Conservation (phyloP, 2,797 vertebrate genomes). For the Clamator glandarius region DNA sequence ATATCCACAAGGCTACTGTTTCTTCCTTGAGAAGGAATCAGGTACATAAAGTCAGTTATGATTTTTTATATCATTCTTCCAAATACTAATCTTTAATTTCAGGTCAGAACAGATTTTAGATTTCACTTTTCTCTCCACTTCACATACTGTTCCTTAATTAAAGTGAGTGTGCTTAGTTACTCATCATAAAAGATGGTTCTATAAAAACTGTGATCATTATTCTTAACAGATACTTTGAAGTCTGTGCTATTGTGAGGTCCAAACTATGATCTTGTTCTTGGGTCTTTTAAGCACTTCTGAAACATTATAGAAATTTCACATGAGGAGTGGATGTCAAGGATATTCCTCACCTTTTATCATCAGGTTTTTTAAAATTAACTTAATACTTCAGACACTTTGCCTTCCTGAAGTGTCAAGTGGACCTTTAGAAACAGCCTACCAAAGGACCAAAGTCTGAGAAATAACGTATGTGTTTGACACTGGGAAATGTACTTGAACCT, state of each 20-base stretch:
- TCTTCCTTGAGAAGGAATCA: background rate
- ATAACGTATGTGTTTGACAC: background rate
- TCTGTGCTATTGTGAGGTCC: background rate
- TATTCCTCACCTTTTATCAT: background rate
- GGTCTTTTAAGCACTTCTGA: background rate
- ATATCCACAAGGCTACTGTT: background rate
- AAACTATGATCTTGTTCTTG: background rate
- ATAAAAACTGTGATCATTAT: background rate
- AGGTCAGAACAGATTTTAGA: background rate
- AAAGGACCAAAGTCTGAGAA: background rate
- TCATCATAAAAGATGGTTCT: background rate
- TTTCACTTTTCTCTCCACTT: background rate
- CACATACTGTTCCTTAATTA: background rate
- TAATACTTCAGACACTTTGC: background rate
- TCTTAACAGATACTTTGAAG: background rate
- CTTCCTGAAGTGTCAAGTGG: background rate
- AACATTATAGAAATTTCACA: background rate
- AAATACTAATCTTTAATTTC: background rate
- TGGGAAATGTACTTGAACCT: background rate
- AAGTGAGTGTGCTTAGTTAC: background rate
- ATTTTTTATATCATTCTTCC: background rate
- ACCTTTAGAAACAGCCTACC: background rate
- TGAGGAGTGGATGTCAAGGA: background rate
- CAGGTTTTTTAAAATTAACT: background rate
- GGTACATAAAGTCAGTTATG: background rate